Evolutionary conservation across 2,888 invertebrate species (phyloP), one percentile per base, ranked within the genome.

Genomic region (Latrodectus elegans): DNA sequence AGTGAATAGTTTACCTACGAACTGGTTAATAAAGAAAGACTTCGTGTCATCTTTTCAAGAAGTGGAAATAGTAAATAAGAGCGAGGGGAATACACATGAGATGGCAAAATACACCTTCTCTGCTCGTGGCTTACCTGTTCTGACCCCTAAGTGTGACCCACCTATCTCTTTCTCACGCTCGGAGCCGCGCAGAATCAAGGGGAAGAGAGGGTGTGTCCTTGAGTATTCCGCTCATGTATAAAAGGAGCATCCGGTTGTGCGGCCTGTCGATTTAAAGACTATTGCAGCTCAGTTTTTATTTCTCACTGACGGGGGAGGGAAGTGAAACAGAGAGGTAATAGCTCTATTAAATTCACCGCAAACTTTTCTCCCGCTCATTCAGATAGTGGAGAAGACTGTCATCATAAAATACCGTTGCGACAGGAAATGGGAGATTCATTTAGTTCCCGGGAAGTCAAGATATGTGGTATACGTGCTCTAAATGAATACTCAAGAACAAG

Each of bases 141-240:
- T 86, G 85, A 86, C 85, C 85, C 38, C 80, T n/a, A 65, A 26
- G 65, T 76, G 26, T 80, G 80, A 86, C 80, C 80, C 80, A 52
- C 80, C 85, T 80, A 65, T 64, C 38, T 80, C 80, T 85, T 86
- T 86, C 85, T 80, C 85, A 86, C 80, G 85, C 85, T 80, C 85
- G 85, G 76, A 80, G 80, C 80, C 71, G 76, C 71, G 12, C 53
- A 17, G 67, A 55, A 52, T 26, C 55, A 55, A 78, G 67, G 38
- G 38, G 38, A 38, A 38, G 38, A 49, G 51, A 14, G 51, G 64
- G 84, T 64, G 60, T 76, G 85, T 71, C 85, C 85, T 86, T 86
- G 85, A 86, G 85, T 73, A 53, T 72, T 38, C 73, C 22, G 70
- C 64, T 38, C 67, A 38, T 15, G 55, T 78, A 67, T 26, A 60